phyloP scores from a whole-genome alignment of 2,888 invertebrate species.

The Dendrolimus houi region DNA sequence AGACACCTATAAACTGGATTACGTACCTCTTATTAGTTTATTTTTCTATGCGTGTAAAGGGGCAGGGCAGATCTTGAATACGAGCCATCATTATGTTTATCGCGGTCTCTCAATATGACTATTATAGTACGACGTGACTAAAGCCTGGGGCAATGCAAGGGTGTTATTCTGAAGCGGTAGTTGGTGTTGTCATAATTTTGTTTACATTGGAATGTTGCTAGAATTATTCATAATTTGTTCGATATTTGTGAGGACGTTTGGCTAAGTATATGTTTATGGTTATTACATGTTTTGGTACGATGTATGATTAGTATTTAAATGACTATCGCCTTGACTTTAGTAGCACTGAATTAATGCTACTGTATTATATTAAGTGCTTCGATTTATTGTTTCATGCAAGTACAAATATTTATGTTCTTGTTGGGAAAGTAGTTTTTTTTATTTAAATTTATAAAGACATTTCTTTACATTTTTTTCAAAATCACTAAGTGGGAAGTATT shows the following conservation, averaged over 20 bases:
- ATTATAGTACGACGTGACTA: constrained; percentile 38
- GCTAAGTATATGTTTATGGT: not conserved
- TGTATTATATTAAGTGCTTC: too few species aligned
- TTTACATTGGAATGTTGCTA: constrained; percentile 37
- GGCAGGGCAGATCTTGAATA: constrained; percentile 15
- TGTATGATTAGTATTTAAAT: not conserved
- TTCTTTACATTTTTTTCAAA: too few species aligned
- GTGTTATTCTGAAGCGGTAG: constrained; percentile 34
- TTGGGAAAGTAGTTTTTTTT: too few species aligned
- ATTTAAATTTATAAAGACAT: too few species aligned
- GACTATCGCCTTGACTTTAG: not conserved
- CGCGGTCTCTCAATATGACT: constrained; percentile 43
- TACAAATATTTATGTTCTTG: too few species aligned
- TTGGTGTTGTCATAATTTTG: constrained; percentile 35
- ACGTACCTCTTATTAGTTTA: constrained; percentile 2
- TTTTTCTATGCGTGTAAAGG: constrained; percentile 5
- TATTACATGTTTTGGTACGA: constrained; percentile 2
- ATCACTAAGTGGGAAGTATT: too few species aligned
- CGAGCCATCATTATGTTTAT: constrained; percentile 33
- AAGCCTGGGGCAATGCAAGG: constrained; percentile 36
- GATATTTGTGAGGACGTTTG: constrained; percentile 15
- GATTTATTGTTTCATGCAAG: too few species aligned
- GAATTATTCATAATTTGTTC: constrained; percentile 17
- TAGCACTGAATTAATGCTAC: too few species aligned
- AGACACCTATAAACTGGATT: constrained; percentile 22